phyloP scores from a whole-genome alignment of 2,797 vertebrate genomes.

The Poecile montanus region DNA sequence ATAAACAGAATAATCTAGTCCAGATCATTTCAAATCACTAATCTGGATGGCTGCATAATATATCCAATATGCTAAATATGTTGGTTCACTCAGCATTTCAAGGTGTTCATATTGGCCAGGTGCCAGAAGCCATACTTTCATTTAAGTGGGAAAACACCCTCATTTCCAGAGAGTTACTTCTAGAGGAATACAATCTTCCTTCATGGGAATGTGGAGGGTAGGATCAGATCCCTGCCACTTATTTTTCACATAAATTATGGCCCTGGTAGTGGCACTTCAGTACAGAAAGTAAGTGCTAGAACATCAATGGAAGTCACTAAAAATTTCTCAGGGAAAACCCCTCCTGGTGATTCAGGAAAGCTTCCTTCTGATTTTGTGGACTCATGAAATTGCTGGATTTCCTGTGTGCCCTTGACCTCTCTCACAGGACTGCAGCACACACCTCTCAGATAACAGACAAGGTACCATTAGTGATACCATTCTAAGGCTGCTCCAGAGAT shows the following conservation, averaged over 20 bases:
- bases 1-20: slow-evolving; percentile 58
- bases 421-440: neutral
- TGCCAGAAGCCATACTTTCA: neutral
- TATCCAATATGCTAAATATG: slow-evolving; percentile 28
- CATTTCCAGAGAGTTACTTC: neutral
- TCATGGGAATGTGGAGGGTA: neutral
- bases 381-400: neutral
- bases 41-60: slow-evolving; percentile 20
- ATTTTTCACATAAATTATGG: neutral
- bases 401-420: neutral
- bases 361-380: neutral
- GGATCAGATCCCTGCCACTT: neutral
- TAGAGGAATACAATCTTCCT: neutral
- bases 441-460: neutral
- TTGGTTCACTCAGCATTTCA: neutral
- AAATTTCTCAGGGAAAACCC: neutral
- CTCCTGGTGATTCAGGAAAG: neutral
- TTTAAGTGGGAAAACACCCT: neutral
- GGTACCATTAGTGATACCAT: neutral
- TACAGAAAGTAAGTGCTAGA: neutral
- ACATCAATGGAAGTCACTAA: neutral
- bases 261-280: neutral
- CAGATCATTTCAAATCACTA: slow-evolving; percentile 45
- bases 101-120: neutral
- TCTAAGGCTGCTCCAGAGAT: neutral